Evolutionary conservation across 2,888 invertebrate species (phyloP).

Genomic region (Pseudococcus longispinus): DNA sequence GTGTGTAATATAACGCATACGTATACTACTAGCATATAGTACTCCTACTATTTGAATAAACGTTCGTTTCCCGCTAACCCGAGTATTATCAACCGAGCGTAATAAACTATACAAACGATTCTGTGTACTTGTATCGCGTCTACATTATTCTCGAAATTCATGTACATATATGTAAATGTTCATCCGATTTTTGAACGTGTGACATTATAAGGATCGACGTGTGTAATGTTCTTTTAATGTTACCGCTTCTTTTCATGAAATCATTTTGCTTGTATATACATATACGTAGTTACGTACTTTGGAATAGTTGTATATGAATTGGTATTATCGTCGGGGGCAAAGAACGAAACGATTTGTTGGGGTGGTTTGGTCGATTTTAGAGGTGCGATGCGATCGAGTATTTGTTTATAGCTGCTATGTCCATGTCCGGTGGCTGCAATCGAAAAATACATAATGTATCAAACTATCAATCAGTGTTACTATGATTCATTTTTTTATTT

Average conservation of each 20-base stretch:
- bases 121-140: background rate
- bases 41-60: background rate
- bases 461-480: too few relatives aligned
- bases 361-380: too few relatives aligned
- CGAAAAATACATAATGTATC: too few relatives aligned
- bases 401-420: too few relatives aligned
- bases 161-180: background rate
- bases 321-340: too few relatives aligned
- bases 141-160: background rate
- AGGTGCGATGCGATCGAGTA: too few relatives aligned
- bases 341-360: too few relatives aligned
- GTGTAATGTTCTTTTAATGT: background rate
- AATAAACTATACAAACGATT: conserved; percentile 3
- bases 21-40: background rate
- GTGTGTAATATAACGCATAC: background rate
- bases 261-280: background rate
- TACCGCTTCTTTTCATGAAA: background rate
- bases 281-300: too few relatives aligned
- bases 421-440: too few relatives aligned
- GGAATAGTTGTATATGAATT: too few relatives aligned
- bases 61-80: background rate
- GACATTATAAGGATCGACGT: background rate
- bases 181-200: background rate
- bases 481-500: too few relatives aligned
- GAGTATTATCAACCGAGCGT: background rate